Evolutionary conservation across 2,113 vertebrate species (phyloP).

Genomic region (Leucoraja erinaceus): DNA sequence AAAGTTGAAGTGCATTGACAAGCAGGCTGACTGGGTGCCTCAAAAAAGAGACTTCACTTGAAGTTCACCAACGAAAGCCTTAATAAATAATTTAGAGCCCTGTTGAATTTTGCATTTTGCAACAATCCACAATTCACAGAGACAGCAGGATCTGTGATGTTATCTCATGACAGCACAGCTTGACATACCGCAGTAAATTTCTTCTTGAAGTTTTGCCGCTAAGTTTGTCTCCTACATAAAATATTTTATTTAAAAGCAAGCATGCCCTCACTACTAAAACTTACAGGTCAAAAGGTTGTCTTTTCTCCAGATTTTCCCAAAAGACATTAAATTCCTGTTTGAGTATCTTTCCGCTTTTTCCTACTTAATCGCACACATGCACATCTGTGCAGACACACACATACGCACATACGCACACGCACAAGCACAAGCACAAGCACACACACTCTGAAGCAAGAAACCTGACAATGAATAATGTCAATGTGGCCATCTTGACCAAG

Average conservation of each 20-base stretch:
- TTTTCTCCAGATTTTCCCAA: not conserved
- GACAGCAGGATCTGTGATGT: conserved; percentile 1
- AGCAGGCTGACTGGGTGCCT: not conserved
- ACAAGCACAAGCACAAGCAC: no score
- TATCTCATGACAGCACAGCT: not conserved
- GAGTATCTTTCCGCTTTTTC: not conserved
- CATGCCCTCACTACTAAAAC: not conserved
- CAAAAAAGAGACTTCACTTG: not conserved
- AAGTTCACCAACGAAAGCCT: not conserved
- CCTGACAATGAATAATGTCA: not conserved
- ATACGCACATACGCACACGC: no score
- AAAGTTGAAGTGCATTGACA: conserved; percentile 18
- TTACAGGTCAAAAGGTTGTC: not conserved
- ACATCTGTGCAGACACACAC: not conserved
- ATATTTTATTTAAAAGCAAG: not conserved
- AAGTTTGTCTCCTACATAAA: not conserved
- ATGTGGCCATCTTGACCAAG: not conserved
- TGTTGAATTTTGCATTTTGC: conserved; percentile 27
- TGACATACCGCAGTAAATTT: not conserved
- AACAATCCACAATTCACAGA: conserved; percentile 15
- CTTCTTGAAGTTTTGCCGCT: not conserved
- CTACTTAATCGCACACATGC: no score
- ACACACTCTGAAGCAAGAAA: not conserved
- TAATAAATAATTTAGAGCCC: conserved; percentile 9
- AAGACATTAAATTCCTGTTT: not conserved